These are phyloP conservation scores for Lasioglossum leucozonium DNA, from an alignment of 2,888 invertebrate species.

Conservation along the genomic window DNA sequence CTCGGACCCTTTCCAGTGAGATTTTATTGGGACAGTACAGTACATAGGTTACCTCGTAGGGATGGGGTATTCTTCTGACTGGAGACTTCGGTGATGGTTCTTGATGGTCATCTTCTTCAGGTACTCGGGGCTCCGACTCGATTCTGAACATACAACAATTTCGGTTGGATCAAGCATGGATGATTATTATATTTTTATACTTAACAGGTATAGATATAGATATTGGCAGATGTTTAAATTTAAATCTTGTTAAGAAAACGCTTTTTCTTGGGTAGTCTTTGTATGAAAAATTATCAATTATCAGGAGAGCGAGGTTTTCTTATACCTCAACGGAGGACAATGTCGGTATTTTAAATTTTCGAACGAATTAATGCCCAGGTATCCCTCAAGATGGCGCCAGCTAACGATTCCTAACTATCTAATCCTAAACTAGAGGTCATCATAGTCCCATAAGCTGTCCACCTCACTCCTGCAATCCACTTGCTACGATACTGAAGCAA, in stretches of 20 bases:
- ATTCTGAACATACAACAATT: constrained; percentile 59
- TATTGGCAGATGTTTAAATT: neutral
- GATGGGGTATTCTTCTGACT: constrained; percentile 79
- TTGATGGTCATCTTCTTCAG: constrained; percentile 77
- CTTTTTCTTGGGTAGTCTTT: too few species aligned
- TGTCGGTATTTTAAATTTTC: neutral
- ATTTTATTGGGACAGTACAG: constrained; percentile 17
- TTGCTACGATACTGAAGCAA: too few species aligned
- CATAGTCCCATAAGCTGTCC: too few species aligned
- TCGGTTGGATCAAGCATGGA: too few species aligned
- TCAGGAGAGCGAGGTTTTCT: too few species aligned
- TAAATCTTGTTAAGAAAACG: neutral
- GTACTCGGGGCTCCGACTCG: constrained; percentile 70
- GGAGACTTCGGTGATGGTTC: constrained; percentile 76
- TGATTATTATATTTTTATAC: too few species aligned
- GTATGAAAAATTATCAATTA: neutral
- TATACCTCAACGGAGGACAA: too few species aligned
- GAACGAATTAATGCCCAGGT: neutral
- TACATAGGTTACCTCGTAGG: constrained; percentile 79
- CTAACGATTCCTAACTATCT: too few species aligned
- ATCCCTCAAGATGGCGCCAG: neutral
- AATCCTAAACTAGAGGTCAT: too few species aligned
- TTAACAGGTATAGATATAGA: neutral
- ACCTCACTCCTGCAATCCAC: too few species aligned
- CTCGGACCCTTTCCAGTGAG: neutral